Base-by-base conservation (phyloP, 2,113 vertebrate species). In the Camelus bactrianus region DNA sequence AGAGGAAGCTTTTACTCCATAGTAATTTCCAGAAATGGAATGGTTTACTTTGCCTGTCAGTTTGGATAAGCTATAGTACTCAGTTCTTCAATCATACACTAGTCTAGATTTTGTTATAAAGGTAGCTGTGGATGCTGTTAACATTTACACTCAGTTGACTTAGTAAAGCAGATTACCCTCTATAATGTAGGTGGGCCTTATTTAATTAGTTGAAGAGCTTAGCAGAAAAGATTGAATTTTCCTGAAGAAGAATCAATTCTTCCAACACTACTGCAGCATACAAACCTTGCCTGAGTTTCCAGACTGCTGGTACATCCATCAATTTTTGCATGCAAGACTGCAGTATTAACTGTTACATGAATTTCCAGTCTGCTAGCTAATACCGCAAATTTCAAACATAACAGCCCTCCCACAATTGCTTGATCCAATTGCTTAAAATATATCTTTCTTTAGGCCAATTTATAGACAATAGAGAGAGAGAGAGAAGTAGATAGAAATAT, bases 381-480 rank as follows among this genome's bases (percentile, higher is more conserved):
- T 9, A 38, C 28, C 22, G 28, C 26, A 73, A 17, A 32, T 54
- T 64, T 81, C 5, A 3, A 52, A 62, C 50, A 65, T 17, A 70
- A 0, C 3, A 58, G 11, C 32, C 0, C 38, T 42, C 1, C 24
- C 7, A 48, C 16, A 75, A 50, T 0, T 26, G 0, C 6, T 11
- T 86, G 10, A 82, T 5, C 0, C 1, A 62, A 42, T 42, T 94
- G 54, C 30, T 86, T 86, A 42, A 70, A 38, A 64, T 58, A 69
- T 50, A 28, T 84, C 6, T 58, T 38, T 77, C 35, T 89, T 94
- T 79, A 82, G 22, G 38, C 20, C 56, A 28, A 79, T 72, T 5
- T n/a, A 15, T 50, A 50, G 3, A 30, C 2, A 6, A 76, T n/a
- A 70, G n/a, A 86, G 46, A n/a, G 35, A 70, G 2, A 28, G 42